A percentile compares a stretch with the other conserved stretches of the same genome.
Conservation (phyloP, 1,140 invertebrate genomes). For the Teleogryllus occipitalis region DNA sequence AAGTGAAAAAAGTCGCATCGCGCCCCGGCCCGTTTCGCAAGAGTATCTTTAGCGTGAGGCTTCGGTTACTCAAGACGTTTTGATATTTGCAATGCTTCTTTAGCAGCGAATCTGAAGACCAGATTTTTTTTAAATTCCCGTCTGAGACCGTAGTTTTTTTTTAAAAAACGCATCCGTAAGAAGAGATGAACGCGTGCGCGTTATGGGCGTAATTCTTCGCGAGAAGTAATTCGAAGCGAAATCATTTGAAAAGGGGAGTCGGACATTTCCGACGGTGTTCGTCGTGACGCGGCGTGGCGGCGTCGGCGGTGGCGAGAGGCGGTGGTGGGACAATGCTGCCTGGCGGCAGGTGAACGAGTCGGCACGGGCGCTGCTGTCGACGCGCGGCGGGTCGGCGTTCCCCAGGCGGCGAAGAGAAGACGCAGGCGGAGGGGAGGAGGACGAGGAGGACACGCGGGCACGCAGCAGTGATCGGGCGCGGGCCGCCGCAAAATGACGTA, state of each 20-base stretch:
- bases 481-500: neutral
- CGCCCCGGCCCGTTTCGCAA: neutral
- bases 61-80: neutral
- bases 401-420: neutral
- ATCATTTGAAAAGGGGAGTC: neutral
- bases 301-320: constrained; percentile 27
- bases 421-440: neutral
- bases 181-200: no score
- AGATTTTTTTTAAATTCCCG: neutral
- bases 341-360: constrained; percentile 12
- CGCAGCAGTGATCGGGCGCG: neutral
- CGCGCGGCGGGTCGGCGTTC: neutral
- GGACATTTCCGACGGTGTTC: constrained; percentile 28
- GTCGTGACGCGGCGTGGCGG: constrained; percentile 30
- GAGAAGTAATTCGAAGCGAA: neutral
- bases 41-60: neutral
- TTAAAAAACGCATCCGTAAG: no score
- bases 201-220: neutral
- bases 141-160: neutral
- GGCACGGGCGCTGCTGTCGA: neutral
- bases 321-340: constrained; percentile 11
- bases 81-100: neutral
- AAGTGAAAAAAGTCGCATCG: neutral
- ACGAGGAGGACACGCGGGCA: neutral
- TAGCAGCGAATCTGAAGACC: neutral